Conservation (phyloP, 2,113 vertebrate genomes). For the Cynoglossus semilaevis region DNA sequence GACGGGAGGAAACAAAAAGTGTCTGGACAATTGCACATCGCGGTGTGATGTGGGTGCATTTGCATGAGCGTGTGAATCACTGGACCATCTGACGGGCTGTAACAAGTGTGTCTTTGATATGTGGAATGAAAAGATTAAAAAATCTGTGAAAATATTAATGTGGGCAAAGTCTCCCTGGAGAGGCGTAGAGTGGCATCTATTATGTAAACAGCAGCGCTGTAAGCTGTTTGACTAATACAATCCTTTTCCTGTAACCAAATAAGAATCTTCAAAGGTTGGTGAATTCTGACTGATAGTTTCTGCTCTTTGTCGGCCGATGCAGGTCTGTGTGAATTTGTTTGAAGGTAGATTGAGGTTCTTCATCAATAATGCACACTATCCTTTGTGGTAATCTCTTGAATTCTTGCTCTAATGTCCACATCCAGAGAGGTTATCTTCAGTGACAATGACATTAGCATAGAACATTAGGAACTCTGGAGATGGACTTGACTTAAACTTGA, state of each 20-base stretch:
- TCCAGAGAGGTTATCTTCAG: no score
- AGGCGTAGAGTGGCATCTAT: conserved; percentile 6
- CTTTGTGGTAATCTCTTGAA: no score
- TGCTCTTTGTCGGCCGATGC: no score
- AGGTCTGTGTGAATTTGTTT: no score
- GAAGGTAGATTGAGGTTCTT: no score
- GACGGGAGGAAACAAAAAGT: conserved; percentile 32
- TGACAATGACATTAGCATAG: no score
- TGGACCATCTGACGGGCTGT: conserved; percentile 57
- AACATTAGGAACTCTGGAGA: no score
- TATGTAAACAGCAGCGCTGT: conserved; percentile 5
- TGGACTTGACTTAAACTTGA: no score
- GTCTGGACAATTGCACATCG: conserved; percentile 43
- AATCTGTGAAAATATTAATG: conserved; percentile 21
- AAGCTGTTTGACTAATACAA: background rate
- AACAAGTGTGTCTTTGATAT: conserved; percentile 36
- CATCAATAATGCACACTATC: no score
- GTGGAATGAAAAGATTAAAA: conserved; percentile 34
- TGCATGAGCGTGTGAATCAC: conserved; percentile 44
- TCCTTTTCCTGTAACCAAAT: background rate
- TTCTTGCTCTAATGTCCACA: no score
- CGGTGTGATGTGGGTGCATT: conserved; percentile 41
- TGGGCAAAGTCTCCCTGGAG: conserved; percentile 2
- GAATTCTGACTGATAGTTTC: no score
- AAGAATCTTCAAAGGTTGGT: no score